A percentile compares a stretch with the other conserved stretches of the same genome.
Conservation (phyloP, 2,113 vertebrate genomes). For the Ptilorrhoa leucosticta region DNA sequence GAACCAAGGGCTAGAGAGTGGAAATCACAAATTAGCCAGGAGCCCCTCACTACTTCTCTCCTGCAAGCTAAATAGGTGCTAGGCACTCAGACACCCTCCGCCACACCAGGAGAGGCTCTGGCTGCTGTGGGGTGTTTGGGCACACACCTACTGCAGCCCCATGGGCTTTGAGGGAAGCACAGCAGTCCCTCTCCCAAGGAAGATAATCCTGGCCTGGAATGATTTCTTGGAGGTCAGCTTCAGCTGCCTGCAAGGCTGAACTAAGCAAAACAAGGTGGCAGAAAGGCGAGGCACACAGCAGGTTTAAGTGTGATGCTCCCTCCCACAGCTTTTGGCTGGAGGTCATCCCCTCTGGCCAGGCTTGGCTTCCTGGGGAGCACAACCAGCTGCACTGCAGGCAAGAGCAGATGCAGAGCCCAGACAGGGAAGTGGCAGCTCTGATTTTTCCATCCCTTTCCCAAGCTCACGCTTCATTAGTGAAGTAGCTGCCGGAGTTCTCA, state of each 20-base stretch:
- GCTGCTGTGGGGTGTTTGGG: not conserved
- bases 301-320: not conserved
- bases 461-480: not conserved
- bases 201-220: not conserved
- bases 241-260: not conserved
- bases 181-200: not conserved
- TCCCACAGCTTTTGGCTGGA: not conserved
- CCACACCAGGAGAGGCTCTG: not conserved
- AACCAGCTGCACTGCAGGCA: not conserved
- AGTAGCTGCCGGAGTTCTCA: not conserved
- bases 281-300: not conserved
- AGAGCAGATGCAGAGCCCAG: not conserved
- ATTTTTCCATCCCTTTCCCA: not conserved
- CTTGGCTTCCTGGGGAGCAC: not conserved
- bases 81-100: fast-evolving
- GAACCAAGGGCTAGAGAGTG: not conserved
- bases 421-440: not conserved
- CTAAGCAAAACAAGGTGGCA: not conserved
- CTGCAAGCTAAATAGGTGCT: not conserved
- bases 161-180: not conserved
- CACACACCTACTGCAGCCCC: not conserved
- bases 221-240: not conserved
- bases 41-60: not conserved
- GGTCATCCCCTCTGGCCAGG: not conserved
- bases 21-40: not conserved